Evolutionary conservation across 2,113 vertebrate species (phyloP), one percentile per base, ranked within the genome.

Genomic region (Alectura lathami): DNA sequence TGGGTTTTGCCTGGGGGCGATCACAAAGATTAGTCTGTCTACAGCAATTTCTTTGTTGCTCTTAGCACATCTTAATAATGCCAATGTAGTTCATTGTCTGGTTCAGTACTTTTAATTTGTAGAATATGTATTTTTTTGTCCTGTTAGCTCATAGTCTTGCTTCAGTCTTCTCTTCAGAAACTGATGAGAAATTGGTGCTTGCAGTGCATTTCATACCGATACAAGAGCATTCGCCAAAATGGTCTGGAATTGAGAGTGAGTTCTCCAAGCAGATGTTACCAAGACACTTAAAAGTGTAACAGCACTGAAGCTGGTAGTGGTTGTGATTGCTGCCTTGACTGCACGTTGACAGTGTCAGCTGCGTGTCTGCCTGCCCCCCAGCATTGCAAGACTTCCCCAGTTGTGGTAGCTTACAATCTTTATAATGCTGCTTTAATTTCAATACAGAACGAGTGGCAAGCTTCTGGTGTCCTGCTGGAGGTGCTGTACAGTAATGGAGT

Each of bases 11-110:
- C 30, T 60, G 43, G 82, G 78, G 75, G 87, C 51, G 68, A 72
- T 57, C 27, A 67, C 82, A 56, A 88, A 48, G 42, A 86, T 88
- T 63, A 67, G 29, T 64, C 29, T 81, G 79, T 73, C 51, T 83
- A 29, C 16, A 29, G 12, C 67, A 43, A 70, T 60, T 91, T 32
- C 79, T 81, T 43, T 91, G 36, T n/a, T 91, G 56, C 6, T 86
- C 84, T 56, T 72, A 74, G 38, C 30, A 38, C 29, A 2, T 88
- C 36, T 81, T 91, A 75, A 74, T 86, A 85, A 86, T 79, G 32
- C 10, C 42, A 56, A 0, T 32, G 43, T 80, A 88, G 26, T n/a
- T 91, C 16, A 42, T 54, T 86, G 48, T 68, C 62, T 87, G 14
- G 40, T 63, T 77, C 57, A 50, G 24, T 80, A 42, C 70, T 89